Percentiles rank a stretch among this genome's conserved stretches.
phyloP scores from a whole-genome alignment of 64 coral and sea anemone species.

The Catalaphyllia jardinei region DNA sequence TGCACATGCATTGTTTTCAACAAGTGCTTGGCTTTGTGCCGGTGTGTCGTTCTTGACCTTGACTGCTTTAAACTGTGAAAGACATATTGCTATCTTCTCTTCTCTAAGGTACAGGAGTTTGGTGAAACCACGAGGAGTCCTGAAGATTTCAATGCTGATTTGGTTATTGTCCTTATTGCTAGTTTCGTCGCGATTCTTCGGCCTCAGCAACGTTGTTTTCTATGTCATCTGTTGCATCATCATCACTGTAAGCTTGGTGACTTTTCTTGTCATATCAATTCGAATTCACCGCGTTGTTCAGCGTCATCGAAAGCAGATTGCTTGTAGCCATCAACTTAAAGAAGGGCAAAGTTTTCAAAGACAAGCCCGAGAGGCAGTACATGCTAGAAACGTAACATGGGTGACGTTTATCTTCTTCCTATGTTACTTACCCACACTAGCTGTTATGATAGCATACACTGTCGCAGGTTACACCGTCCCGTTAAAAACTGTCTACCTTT shows the following conservation, averaged over 20 bases:
- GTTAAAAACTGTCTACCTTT: conserved; percentile 46
- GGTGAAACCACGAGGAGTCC: conserved; percentile 25
- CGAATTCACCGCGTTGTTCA: conserved; percentile 72
- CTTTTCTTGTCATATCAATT: conserved; percentile 71
- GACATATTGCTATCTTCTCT: conserved; percentile 76
- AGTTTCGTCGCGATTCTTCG: conserved; percentile 63
- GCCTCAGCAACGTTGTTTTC: conserved; percentile 53
- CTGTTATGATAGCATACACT: conserved; percentile 44
- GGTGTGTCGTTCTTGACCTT: conserved; percentile 85
- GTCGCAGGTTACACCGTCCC: conserved; percentile 36
- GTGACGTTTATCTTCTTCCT: conserved; percentile 47
- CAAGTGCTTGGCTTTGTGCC: conserved; percentile 74
- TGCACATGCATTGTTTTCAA: conserved; percentile 75
- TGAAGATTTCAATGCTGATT: conserved; percentile 40
- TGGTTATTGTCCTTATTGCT: conserved; percentile 55
- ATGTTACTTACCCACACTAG: conserved; percentile 50
- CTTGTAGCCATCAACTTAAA: neutral
- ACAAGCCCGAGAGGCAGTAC: neutral
- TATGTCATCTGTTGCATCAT: conserved; percentile 48
- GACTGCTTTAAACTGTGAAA: conserved; percentile 64
- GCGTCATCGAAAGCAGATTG: conserved; percentile 63
- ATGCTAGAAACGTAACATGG: conserved; percentile 27
- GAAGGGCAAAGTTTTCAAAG: neutral
- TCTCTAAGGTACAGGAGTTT: conserved; percentile 61
- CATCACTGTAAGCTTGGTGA: conserved; percentile 58